Evolutionary conservation across 2,113 vertebrate species (phyloP), one percentile per base, ranked within the genome.

Genomic region (Cheirogaleus medius): DNA sequence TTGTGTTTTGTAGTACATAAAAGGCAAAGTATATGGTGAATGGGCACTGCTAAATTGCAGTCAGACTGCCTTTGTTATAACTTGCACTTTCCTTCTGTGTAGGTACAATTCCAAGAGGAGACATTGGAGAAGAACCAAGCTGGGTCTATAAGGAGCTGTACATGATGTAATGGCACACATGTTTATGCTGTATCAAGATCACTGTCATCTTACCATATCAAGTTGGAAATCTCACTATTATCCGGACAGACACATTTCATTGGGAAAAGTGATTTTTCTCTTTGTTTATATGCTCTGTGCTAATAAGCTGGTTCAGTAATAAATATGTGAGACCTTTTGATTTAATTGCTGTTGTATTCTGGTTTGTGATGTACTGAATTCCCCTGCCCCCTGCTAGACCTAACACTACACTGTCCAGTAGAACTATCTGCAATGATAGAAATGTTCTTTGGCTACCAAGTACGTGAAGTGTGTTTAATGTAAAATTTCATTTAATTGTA

Each of bases 21-120:
- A 86, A 78, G 60, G 77, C 66, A 39, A 32, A 29, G 13, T 66
- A 29, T 68, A 37, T 81, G 80, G 39, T 90, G 32, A 68, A 7
- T 39, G 47, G 18, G 25, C 52, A 54, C 37, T 13, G 15, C 29
- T 49, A 3, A 34, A 23, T 52, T 78, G 42, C 11, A 4, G 52
- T 81, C 37, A 32, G 25, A 32, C 58, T 73, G 39, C 25, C 71
- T 80, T 97, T 93, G 88, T 54, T 54, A 54, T 96, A 91, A 95
- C 91, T 37, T 54, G 25, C 1, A 1, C 0, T 91, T 93, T 97
- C 6, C 23, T 94, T 97, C 93, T 97, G 34, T 95, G 74, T 97
- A 99, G 99, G 98, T 99, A 99, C 99, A 99, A 99, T 98, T 99
- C 99, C 97, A 99, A 99, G 98, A 99, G 99, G 98, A 99, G 99